Conservation (phyloP, 2,888 invertebrate genomes). For the Thymelicus acteon region DNA sequence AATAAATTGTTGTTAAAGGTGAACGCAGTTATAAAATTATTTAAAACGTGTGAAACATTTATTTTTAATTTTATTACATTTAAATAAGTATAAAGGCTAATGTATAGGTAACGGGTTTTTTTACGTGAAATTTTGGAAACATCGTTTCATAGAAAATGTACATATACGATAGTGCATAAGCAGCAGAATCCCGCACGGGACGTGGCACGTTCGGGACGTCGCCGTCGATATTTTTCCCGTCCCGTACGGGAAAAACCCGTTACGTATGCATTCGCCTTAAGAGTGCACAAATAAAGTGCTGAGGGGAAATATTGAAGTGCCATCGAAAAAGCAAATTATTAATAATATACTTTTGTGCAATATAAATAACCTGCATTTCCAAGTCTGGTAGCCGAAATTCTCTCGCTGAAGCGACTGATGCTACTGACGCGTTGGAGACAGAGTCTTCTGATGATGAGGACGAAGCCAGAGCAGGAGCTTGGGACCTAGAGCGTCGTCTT, state of each 20-base stretch:
- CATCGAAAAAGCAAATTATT: conserved; percentile 10
- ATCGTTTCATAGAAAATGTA: no score
- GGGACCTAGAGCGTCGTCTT: conserved; percentile 71
- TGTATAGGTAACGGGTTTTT: no score
- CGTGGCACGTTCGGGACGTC: no score
- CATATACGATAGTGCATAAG: no score
- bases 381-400: conserved; percentile 71
- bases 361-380: conserved; percentile 68
- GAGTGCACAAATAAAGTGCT: conserved; percentile 2
- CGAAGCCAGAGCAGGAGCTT: conserved; percentile 75
- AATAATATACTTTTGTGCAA: no score
- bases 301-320: not conserved
- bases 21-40: not conserved
- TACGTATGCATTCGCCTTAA: no score
- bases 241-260: no score
- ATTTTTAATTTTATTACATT: not conserved
- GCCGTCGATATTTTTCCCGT: no score
- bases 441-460: conserved; percentile 73
- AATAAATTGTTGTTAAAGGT: not conserved
- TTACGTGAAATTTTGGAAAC: no score
- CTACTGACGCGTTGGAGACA: conserved; percentile 75
- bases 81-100: not conserved
- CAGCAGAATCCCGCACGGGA: no score
- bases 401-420: conserved; percentile 75
- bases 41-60: not conserved